phyloP scores from a whole-genome alignment of 2,888 invertebrate genomes.

The Dysmachus trigonus region DNA sequence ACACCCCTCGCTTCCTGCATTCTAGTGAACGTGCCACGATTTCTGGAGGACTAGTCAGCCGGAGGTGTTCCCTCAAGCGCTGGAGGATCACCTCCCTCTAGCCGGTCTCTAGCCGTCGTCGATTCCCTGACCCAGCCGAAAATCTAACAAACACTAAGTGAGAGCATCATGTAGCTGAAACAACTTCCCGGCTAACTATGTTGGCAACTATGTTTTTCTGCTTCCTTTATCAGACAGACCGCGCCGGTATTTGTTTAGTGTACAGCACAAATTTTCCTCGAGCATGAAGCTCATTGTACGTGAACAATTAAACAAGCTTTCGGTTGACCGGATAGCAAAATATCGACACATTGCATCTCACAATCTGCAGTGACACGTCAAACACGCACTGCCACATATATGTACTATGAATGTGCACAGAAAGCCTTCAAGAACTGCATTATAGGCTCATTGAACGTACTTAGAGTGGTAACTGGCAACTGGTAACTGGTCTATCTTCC shows the following conservation, averaged over 20 bases:
- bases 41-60: conserved; percentile 24
- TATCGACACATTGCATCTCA: neutral
- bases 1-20: neutral
- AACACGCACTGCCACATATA: neutral
- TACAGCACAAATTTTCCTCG: conserved; percentile 22
- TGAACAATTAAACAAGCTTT: conserved; percentile 42
- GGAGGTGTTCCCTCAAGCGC: conserved; percentile 22
- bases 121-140: neutral
- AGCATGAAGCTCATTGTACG: conserved; percentile 39
- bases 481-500: too few species aligned
- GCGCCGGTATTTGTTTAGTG: neutral
- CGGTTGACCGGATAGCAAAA: conserved; percentile 25
- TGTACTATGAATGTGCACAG: neutral
- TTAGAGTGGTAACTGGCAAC: too few species aligned
- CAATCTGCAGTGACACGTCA: neutral
- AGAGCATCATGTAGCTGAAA: neutral
- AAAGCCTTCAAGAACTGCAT: neutral
- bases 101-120: neutral
- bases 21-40: conserved; percentile 18
- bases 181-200: neutral
- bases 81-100: conserved; percentile 32
- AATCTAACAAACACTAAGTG: neutral
- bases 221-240: neutral
- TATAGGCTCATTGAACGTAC: neutral
- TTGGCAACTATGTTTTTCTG: conserved; percentile 17